A percentile compares a stretch with the other conserved stretches of the same genome.
phyloP scores from a whole-genome alignment of 2,797 vertebrate genomes.

The Melanotaenia maccullochi region DNA sequence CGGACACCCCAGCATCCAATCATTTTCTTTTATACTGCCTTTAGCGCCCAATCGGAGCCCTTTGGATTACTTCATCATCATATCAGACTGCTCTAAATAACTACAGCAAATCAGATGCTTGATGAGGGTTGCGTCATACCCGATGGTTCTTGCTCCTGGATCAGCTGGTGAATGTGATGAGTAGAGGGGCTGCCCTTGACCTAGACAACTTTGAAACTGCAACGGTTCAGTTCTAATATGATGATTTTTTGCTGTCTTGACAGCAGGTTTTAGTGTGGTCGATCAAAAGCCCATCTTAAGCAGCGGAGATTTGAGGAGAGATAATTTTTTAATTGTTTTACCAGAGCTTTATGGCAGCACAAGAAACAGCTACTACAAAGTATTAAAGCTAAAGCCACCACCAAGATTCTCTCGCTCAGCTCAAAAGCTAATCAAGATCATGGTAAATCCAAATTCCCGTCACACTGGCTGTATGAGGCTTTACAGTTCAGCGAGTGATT shows the following conservation, averaged over 20 bases:
- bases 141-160: constrained; percentile 6
- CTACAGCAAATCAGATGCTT: constrained; percentile 21
- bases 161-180: not conserved
- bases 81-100: constrained; percentile 26
- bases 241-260: not conserved
- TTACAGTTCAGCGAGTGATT: not conserved
- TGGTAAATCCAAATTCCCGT: not conserved
- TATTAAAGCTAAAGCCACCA: not conserved
- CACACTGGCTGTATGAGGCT: not conserved
- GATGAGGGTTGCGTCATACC: not conserved
- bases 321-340: not conserved
- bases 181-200: constrained; percentile 11
- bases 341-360: not conserved
- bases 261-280: not conserved
- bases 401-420: not conserved
- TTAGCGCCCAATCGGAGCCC: constrained; percentile 28
- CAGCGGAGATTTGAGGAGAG: not conserved
- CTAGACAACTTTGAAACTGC: not conserved
- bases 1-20: constrained; percentile 36
- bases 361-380: not conserved
- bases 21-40: not conserved
- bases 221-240: not conserved
- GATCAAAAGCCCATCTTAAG: not conserved
- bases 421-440: not conserved
- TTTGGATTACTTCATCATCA: constrained; percentile 7